Evolutionary conservation across 2,797 vertebrate species (phyloP).

Genomic region (Melopsittacus undulatus): DNA sequence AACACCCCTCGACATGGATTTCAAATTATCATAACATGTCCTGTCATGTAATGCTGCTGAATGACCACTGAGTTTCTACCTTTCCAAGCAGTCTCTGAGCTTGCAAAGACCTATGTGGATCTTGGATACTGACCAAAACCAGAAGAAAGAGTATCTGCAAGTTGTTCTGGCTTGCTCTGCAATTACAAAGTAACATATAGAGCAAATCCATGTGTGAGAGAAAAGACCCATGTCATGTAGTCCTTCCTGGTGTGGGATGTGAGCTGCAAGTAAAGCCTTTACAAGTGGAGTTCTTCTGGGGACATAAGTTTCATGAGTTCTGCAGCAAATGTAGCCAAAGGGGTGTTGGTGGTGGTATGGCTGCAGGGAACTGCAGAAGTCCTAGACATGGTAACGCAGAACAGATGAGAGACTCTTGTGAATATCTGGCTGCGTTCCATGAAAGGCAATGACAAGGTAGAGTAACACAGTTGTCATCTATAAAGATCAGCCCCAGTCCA

Average conservation of each 20-base stretch:
- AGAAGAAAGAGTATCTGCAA: neutral
- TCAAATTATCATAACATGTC: fast-evolving
- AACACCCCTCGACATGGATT: neutral
- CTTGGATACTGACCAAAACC: neutral
- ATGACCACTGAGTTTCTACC: neutral
- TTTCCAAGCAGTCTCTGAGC: neutral
- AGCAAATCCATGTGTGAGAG: neutral
- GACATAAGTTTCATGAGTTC: neutral
- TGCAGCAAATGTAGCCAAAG: neutral
- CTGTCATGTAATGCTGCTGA: neutral
- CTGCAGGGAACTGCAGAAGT: conserved; percentile 1
- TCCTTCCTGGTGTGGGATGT: neutral
- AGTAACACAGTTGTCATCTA: neutral
- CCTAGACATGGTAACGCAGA: conserved; percentile 22
- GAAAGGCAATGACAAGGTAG: neutral
- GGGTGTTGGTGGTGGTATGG: neutral
- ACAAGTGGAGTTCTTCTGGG: neutral
- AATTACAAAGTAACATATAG: neutral
- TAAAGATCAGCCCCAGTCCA: neutral
- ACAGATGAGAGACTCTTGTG: neutral
- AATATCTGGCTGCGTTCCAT: neutral
- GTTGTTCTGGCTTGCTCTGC: neutral
- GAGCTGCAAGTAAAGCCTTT: neutral
- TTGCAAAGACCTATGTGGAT: neutral
- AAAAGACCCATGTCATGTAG: fast-evolving